A percentile compares a stretch with the other conserved stretches of the same genome.
Conservation (phyloP, 2,888 invertebrate species). For the Coenonympha glycerion region DNA sequence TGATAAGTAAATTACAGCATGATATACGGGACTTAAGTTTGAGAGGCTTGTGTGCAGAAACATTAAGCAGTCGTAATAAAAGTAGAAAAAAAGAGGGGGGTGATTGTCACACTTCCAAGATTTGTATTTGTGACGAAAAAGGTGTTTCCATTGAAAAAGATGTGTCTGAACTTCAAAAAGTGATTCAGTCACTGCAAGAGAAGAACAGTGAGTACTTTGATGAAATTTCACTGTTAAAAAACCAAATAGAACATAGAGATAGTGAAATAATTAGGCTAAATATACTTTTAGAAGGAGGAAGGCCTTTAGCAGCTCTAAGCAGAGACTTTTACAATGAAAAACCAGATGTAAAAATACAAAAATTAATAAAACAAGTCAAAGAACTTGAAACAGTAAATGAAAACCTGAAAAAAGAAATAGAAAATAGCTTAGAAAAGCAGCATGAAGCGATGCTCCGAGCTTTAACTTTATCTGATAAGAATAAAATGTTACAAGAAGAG, state of each 20-base stretch:
- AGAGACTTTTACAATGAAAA: conserved; percentile 80
- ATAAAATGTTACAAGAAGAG: conserved; percentile 81
- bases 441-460: conserved; percentile 89
- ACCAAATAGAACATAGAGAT: conserved; percentile 74
- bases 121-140: conserved; percentile 50
- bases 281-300: conserved; percentile 82
- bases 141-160: conserved; percentile 57
- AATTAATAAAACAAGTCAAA: conserved; percentile 76
- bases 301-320: conserved; percentile 78
- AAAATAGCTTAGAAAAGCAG: conserved; percentile 78
- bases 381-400: conserved; percentile 78
- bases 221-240: conserved; percentile 56
- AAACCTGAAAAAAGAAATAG: conserved; percentile 61
- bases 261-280: conserved; percentile 82
- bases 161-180: conserved; percentile 57
- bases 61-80: conserved; percentile 62
- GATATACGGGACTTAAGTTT: conserved; percentile 62
- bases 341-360: conserved; percentile 70
- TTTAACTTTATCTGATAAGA: conserved; percentile 82
- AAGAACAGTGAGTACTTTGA: conserved; percentile 58
- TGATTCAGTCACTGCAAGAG: conserved; percentile 59
- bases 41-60: conserved; percentile 65
- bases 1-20: conserved; percentile 61
- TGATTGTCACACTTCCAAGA: conserved; percentile 35
- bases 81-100: conserved; percentile 53